Conservation (phyloP, 1,140 invertebrate genomes). For the Calliopsis andreniformis region DNA sequence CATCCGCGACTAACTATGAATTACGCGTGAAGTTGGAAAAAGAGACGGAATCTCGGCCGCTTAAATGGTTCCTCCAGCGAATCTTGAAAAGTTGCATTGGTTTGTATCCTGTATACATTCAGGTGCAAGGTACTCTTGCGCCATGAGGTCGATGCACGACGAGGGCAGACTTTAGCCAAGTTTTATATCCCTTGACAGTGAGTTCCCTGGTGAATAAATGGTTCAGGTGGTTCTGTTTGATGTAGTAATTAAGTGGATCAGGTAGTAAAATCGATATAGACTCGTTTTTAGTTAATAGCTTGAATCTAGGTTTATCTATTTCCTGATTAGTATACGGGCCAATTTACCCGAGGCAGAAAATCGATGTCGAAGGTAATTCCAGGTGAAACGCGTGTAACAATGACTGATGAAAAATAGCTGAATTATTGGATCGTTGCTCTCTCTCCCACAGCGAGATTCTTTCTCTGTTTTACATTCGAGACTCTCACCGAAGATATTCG, state of each 20-base stretch:
- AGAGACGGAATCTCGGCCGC: background rate
- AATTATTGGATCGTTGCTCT: conserved; percentile 11
- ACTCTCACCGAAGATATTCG: conserved; percentile 78
- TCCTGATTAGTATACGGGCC: background rate
- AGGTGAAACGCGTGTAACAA: conserved; percentile 39
- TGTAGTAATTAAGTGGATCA: too few relatives aligned
- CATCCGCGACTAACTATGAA: conserved; percentile 32
- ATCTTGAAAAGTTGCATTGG: background rate
- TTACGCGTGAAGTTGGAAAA: background rate
- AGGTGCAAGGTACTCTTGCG: conserved; percentile 19
- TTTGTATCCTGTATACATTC: background rate
- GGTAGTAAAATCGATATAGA: too few relatives aligned
- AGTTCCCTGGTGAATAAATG: too few relatives aligned
- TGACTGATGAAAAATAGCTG: conserved; percentile 34
- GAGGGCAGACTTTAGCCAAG: background rate
- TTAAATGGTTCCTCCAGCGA: conserved; percentile 28
- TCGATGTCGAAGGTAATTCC: background rate
- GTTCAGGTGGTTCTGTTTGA: too few relatives aligned
- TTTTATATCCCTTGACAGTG: too few relatives aligned
- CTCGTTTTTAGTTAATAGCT: too few relatives aligned
- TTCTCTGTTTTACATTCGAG: background rate
- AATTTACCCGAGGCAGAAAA: background rate
- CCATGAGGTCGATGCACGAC: background rate
- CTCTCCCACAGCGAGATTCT: background rate
- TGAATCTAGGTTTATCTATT: background rate